phyloP scores from a whole-genome alignment of 2,888 invertebrate genomes.

The Odontocerum albicorne region DNA sequence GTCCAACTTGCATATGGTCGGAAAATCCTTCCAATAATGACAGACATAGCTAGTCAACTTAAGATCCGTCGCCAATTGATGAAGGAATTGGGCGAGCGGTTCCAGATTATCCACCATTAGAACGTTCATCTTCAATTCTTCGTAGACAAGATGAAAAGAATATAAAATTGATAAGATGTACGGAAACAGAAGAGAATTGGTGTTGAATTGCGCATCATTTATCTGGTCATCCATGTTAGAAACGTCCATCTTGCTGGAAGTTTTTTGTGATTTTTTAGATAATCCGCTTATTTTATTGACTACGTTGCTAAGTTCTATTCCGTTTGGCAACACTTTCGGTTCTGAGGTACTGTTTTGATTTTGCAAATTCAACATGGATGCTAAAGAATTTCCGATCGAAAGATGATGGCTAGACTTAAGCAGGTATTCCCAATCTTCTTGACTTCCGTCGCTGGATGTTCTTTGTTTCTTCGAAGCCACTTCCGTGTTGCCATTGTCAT shows the following conservation, averaged over 20 bases:
- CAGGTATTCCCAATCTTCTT: slow-evolving; percentile 81
- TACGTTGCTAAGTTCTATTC: slow-evolving; percentile 23
- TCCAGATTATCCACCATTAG: slow-evolving; percentile 68
- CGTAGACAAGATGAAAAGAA: slow-evolving; percentile 85
- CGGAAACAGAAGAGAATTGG: slow-evolving; percentile 69
- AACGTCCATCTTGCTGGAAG: slow-evolving; percentile 33
- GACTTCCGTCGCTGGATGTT: slow-evolving; percentile 74
- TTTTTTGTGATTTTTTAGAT: slow-evolving; percentile 9
- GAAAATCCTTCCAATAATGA: slow-evolving; percentile 87
- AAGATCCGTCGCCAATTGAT: slow-evolving; percentile 77
- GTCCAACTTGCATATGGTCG: slow-evolving; percentile 58
- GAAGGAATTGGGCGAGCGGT: slow-evolving; percentile 69
- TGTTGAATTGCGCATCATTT: slow-evolving; percentile 52
- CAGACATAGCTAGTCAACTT: slow-evolving; percentile 69
- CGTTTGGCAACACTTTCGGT: slow-evolving; percentile 23
- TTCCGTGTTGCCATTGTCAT: slow-evolving; percentile 51
- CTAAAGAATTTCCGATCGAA: slow-evolving; percentile 44
- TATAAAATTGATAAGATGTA: slow-evolving; percentile 75
- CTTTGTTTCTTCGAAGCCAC: slow-evolving; percentile 75
- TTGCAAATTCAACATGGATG: slow-evolving; percentile 49
- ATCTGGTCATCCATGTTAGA: background rate
- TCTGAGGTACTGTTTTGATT: slow-evolving; percentile 36
- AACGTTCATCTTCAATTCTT: slow-evolving; percentile 84
- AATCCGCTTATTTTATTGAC: slow-evolving; percentile 19
- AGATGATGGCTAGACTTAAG: slow-evolving; percentile 48